Base-by-base conservation (phyloP, 2,113 vertebrate species). In the Aldabrachelys gigantea region DNA sequence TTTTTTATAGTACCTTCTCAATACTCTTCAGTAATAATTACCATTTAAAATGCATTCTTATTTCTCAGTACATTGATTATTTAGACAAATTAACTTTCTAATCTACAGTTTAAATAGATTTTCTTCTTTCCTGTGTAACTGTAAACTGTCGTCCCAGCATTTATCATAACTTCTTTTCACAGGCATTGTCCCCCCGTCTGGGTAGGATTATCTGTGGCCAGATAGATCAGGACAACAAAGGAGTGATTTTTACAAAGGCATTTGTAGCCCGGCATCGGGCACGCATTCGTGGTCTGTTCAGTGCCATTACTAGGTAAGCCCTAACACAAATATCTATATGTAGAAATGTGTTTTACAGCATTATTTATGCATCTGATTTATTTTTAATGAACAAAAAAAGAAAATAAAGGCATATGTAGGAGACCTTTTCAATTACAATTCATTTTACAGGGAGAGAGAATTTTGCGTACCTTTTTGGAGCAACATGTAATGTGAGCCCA, bases 231-330 rank as follows among this genome's bases (percentile, higher is more conserved):
- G 99, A 99, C 96, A 99, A 99, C 93, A 98, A 94, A 88, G 99
- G 99, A 19, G 98, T 99, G 79, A 99, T 99, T 97, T 99, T 99
- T 75, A 99, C 99, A 3, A 98, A 99, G 50, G 98, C 99, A 13
- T 99, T 99, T 91, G 98, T 99, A 41, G 97, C 99, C 85, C 98
- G 99, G 9, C 99, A 99, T 98, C 99, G 98, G 97, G 99, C 99
- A 38, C 98, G 98, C 13, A 99, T 99, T 87, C 98, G 99, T 79
- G 99, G 99, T 1, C 98, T 99, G 3, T 99, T 99, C 98, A 99
- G 99, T 89, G 99, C 99, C 1, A 97, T 99, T 89, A 99, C 99
- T 21, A 98, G 99, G 99, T 99, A 97, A 98, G 65, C 50, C 52
- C 24, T 22, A 50, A 16, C 3, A 16, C 19, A 5, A 78, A 8